Base-by-base conservation (phyloP, 2,113 vertebrate genomes). In the Psittacara wagleri region DNA sequence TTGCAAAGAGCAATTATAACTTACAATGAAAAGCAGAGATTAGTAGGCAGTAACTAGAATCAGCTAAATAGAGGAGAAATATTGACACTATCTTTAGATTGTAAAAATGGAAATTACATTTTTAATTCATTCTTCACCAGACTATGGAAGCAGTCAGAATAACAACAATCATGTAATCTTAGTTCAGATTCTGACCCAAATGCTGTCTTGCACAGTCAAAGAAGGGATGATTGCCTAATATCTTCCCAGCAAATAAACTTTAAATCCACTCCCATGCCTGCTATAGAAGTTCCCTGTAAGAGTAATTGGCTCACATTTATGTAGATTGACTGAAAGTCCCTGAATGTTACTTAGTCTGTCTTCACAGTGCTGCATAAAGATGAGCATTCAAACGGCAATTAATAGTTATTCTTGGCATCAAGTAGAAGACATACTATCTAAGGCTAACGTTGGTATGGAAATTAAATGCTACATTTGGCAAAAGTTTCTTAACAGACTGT, bases 331-430 rank as follows among this genome's bases (percentile, higher is more conserved):
- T 92, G 67, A 44, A 84, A 91, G 66, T 87, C 74, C 49, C 77
- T 22, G 24, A 81, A 54, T 84, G 78, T 37, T 68, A 10, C 31
- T 78, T 88, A 69, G 44, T 48, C 35, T 79, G 39, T 62, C 80
- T 82, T 55, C 69, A 76, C 49, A 52, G 27, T 7, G 29, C 73
- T 78, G 48, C 41, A 52, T 16, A 59, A 46, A 77, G 68, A 83
- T 70, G 79, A 95, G 59, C 88, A 51, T 86, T 93, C 76, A 86
- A 72, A 52, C 19, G 81, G 66, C 70, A 78, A 91, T 86, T 92
- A 95, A 72, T 84, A 94, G 72, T 52, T 86, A 73, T 41, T 84
- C 76, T 39, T 88, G 44, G 69, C 80, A 89, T 83, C 61, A 76
- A 43, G 57, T 25, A 75, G 44, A 86, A 88, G 39, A 82, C 48